Percentiles rank a stretch among this genome's conserved stretches.
Conservation (phyloP, 2,888 invertebrate genomes). For the Ormyrus pomaceus region DNA sequence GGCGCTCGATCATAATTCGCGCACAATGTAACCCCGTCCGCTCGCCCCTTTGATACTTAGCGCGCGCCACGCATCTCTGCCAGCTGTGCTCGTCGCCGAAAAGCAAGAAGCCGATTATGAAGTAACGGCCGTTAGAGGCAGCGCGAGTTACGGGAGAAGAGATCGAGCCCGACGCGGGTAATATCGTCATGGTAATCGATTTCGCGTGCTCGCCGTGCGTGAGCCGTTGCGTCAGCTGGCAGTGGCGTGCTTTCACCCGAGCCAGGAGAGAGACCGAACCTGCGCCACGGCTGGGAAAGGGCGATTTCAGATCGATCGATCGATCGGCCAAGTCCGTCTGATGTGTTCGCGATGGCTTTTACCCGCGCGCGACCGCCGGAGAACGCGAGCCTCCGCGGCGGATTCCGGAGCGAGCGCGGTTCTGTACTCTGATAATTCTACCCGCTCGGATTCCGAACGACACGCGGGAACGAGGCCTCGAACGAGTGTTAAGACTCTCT, state of each 20-base stretch:
- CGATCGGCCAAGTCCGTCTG: slow-evolving; percentile 20
- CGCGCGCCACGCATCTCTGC: background rate
- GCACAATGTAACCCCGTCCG: background rate
- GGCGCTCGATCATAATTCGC: background rate
- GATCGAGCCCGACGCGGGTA: slow-evolving; percentile 55
- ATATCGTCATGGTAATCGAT: slow-evolving; percentile 59
- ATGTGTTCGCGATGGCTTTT: slow-evolving; percentile 43
- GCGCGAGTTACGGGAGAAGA: background rate
- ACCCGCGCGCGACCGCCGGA: background rate
- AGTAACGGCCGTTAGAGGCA: slow-evolving; percentile 3
- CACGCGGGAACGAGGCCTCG: slow-evolving; percentile 12
- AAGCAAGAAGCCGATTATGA: slow-evolving; percentile 23
- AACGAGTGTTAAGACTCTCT: background rate
- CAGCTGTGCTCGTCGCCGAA: background rate
- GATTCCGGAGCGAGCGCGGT: background rate
- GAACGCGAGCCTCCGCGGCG: background rate
- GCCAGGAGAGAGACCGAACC: slow-evolving; percentile 19
- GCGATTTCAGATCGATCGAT: slow-evolving; percentile 26
- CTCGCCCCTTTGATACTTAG: background rate
- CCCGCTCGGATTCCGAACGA: background rate
- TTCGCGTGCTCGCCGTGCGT: slow-evolving; percentile 55
- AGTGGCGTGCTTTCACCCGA: slow-evolving; percentile 33
- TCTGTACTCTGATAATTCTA: slow-evolving; percentile 19
- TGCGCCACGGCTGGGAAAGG: slow-evolving; percentile 19
- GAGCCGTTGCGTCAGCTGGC: slow-evolving; percentile 30